Conservation (phyloP, 1,140 invertebrate species). For the Trichogramma pretiosum region DNA sequence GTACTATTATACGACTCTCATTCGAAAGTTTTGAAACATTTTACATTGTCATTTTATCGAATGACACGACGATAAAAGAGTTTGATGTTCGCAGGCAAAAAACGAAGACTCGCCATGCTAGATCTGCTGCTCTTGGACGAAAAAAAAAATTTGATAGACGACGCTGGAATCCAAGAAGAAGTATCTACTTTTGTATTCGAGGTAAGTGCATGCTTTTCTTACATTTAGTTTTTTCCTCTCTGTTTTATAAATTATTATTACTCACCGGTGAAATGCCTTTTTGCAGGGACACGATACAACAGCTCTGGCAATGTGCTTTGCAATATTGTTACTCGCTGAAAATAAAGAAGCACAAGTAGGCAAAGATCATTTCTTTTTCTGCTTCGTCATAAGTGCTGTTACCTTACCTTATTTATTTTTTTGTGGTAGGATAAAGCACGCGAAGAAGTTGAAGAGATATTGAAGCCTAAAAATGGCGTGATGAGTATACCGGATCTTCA, state of each 20-base stretch:
- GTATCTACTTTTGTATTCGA: slow-evolving; percentile 80
- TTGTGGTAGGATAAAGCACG: slow-evolving; percentile 14
- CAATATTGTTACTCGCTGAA: slow-evolving; percentile 6
- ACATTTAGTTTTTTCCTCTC: background rate
- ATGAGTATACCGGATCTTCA: slow-evolving; percentile 18
- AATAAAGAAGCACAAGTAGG: slow-evolving; percentile 8
- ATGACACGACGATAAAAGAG: too few species aligned
- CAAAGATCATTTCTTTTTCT: background rate
- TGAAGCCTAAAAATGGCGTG: slow-evolving; percentile 16
- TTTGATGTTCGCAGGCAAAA: slow-evolving; percentile 32
- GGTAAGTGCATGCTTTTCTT: slow-evolving; percentile 32
- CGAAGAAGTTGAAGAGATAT: slow-evolving; percentile 19
- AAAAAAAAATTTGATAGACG: slow-evolving; percentile 42
- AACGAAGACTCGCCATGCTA: slow-evolving; percentile 57
- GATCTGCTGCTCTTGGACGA: slow-evolving; percentile 59
- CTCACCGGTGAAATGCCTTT: background rate
- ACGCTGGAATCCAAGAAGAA: slow-evolving; percentile 60
- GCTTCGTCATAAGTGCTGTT: background rate
- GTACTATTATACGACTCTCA: too few species aligned
- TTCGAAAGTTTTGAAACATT: too few species aligned
- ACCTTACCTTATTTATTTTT: too few species aligned
- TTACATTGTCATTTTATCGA: too few species aligned
- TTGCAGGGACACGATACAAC: slow-evolving; percentile 14
- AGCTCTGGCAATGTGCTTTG: slow-evolving; percentile 3
- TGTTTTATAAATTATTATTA: too few species aligned